These are phyloP conservation scores for Musca vetustissima DNA, from an alignment of 1,140 invertebrate species.

Conservation along the genomic window DNA sequence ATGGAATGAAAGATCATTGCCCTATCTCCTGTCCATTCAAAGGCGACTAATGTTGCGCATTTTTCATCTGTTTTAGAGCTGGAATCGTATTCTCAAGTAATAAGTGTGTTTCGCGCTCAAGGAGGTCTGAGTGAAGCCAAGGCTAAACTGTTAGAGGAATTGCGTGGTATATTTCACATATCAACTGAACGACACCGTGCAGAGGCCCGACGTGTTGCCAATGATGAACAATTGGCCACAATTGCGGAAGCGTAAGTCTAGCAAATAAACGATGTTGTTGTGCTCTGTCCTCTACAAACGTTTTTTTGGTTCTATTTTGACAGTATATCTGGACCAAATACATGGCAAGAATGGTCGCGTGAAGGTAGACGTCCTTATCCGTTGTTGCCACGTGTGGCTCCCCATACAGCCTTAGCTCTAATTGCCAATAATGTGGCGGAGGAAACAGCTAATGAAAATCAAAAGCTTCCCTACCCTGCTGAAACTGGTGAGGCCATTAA, in stretches of 20 bases:
- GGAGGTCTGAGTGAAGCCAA: conserved; percentile 82
- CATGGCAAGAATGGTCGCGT: conserved; percentile 79
- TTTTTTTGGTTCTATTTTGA: conserved; percentile 44
- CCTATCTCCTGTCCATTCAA: background rate
- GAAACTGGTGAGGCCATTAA: conserved; percentile 44
- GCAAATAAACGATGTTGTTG: conserved; percentile 24
- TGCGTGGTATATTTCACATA: conserved; percentile 81
- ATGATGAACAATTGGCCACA: conserved; percentile 84
- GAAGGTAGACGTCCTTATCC: conserved; percentile 82
- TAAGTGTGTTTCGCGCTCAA: conserved; percentile 88
- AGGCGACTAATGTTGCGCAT: background rate
- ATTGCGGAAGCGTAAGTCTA: conserved; percentile 80
- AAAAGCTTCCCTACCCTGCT: conserved; percentile 53
- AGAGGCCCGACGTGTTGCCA: conserved; percentile 85
- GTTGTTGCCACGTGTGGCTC: conserved; percentile 75
- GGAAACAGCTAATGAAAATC: conserved; percentile 58
- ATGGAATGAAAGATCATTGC: background rate
- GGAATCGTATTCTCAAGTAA: conserved; percentile 85
- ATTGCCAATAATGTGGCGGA: conserved; percentile 72
- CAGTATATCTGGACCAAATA: conserved; percentile 79
- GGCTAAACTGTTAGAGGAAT: conserved; percentile 79
- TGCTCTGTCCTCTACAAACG: conserved; percentile 25
- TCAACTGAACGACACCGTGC: conserved; percentile 86
- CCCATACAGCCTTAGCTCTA: conserved; percentile 80
- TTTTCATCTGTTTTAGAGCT: conserved; percentile 68